These are phyloP conservation scores for Oncorhynchus tshawytscha DNA, from an alignment of 2,113 vertebrate species.

Conservation along the genomic window DNA sequence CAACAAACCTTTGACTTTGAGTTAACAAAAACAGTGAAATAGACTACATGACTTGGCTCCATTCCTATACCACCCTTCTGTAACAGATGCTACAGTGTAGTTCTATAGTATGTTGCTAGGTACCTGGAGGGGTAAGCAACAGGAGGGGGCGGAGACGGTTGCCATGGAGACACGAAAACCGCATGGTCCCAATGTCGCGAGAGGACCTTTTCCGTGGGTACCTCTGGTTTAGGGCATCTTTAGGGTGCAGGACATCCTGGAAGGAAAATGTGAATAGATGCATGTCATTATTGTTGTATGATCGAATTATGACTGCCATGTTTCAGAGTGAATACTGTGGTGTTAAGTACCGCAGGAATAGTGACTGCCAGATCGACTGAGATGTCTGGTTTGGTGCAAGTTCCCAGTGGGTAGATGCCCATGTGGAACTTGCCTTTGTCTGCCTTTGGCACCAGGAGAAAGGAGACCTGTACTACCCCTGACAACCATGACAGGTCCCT, in stretches of 20 bases:
- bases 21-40: not conserved
- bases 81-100: too few relatives aligned
- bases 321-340: not conserved
- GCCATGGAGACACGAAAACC: constrained; percentile 85
- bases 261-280: not conserved
- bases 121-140: constrained; percentile 84
- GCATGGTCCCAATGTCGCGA: constrained; percentile 77
- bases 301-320: too few relatives aligned
- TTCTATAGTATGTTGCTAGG: not conserved
- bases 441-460: constrained; percentile 81
- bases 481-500: constrained; percentile 85
- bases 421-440: constrained; percentile 90
- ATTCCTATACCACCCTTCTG: not conserved
- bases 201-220: constrained; percentile 90
- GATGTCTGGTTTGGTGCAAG: constrained; percentile 84
- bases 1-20: too few relatives aligned
- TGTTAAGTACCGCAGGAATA: constrained; percentile 83
- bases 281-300: not conserved
- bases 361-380: constrained; percentile 77
- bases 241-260: constrained; percentile 87
- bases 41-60: too few relatives aligned
- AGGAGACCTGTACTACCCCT: constrained; percentile 77
- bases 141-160: constrained; percentile 86
- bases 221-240: constrained; percentile 91
- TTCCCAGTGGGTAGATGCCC: constrained; percentile 94